Evolutionary conservation across 2,888 invertebrate genomes (phyloP).

Genomic region (Ashinkailepas kermadecensis): DNA sequence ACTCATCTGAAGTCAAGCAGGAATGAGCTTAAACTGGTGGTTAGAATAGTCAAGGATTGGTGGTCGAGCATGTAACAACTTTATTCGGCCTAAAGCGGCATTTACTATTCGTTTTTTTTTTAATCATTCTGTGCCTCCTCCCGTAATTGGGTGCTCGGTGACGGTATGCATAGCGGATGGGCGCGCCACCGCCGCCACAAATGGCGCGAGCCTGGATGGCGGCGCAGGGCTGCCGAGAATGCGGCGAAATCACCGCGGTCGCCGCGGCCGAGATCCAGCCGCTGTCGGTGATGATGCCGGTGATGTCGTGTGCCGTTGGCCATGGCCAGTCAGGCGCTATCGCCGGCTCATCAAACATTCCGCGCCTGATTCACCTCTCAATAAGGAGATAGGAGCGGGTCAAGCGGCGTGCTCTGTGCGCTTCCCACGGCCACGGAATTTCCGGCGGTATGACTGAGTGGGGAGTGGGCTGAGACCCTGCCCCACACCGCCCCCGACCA

Average conservation of each 20-base stretch:
- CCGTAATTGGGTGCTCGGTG: neutral
- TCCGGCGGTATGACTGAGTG: neutral
- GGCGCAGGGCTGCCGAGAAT: neutral
- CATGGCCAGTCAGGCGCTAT: too few relatives aligned
- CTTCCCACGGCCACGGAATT: neutral
- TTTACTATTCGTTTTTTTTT: too few relatives aligned
- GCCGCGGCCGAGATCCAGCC: neutral
- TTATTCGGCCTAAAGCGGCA: too few relatives aligned
- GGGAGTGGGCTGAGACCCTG: neutral
- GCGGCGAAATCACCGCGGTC: neutral
- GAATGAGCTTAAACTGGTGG: too few relatives aligned
- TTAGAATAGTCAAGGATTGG: too few relatives aligned
- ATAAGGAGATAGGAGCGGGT: neutral
- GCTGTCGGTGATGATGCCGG: too few relatives aligned
- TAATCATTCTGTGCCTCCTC: neutral
- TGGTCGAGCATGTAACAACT: too few relatives aligned
- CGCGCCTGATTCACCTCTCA: too few relatives aligned
- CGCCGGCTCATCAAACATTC: too few relatives aligned
- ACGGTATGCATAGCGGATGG: slow-evolving; percentile 12
- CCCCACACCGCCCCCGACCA: too few relatives aligned
- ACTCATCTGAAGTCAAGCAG: too few relatives aligned
- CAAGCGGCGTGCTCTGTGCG: neutral
- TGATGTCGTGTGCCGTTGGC: too few relatives aligned
- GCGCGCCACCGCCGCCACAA: neutral
- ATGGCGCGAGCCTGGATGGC: neutral